Evolutionary conservation across 2,888 invertebrate species (phyloP).

Genomic region (Dimorphilus gyrociliatus): DNA sequence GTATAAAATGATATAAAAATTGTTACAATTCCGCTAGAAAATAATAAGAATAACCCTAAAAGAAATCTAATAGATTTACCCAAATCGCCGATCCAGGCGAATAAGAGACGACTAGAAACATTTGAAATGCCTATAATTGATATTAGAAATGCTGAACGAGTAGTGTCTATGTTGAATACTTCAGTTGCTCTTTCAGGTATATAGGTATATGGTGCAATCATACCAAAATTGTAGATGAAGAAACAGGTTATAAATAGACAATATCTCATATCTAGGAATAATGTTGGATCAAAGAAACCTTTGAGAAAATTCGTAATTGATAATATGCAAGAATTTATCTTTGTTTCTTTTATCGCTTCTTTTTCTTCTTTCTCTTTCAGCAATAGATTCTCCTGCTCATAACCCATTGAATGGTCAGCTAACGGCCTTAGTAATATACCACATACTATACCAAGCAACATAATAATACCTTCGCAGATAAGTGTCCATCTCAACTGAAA

Average conservation of each 20-base stretch:
- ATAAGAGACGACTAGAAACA: conserved; percentile 7
- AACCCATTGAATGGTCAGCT: too few species aligned
- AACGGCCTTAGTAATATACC: neutral
- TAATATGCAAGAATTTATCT: too few species aligned
- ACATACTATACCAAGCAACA: neutral
- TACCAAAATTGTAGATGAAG: too few species aligned
- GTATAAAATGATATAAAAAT: conserved; percentile 6
- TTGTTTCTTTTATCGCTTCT: too few species aligned
- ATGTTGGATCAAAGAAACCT: conserved; percentile 1
- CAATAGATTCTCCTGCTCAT: too few species aligned
- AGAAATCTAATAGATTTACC: conserved; percentile 5
- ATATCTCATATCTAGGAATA: too few species aligned
- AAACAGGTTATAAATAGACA: too few species aligned
- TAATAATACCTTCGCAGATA: neutral
- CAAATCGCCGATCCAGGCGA: conserved; percentile 9
- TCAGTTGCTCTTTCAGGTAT: too few species aligned
- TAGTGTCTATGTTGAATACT: conserved; percentile 3
- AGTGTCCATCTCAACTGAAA: neutral
- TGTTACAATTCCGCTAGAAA: conserved; percentile 6
- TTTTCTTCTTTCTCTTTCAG: too few species aligned
- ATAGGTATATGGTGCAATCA: too few species aligned
- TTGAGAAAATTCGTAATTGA: too few species aligned
- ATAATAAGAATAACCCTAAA: conserved; percentile 5
- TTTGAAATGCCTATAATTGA: conserved; percentile 9
- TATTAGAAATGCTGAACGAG: conserved; percentile 5